Conservation (phyloP, 2,113 vertebrate genomes). For the Myotis brandtii region DNA sequence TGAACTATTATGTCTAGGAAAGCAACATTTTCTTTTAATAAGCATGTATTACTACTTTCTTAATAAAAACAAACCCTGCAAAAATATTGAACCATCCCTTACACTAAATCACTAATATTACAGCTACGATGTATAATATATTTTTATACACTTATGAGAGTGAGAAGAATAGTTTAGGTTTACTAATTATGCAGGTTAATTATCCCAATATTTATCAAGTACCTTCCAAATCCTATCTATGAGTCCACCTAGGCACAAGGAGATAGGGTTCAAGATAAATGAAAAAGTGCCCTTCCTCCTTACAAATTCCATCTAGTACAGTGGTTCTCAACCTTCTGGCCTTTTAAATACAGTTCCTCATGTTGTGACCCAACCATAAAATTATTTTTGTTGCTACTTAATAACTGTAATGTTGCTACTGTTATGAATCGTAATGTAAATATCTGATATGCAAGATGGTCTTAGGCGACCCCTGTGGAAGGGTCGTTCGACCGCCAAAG, state of each 20-base stretch:
- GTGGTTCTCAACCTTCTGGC: no score
- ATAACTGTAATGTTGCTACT: no score
- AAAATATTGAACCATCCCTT: neutral
- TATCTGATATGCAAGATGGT: no score
- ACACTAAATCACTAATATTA: neutral
- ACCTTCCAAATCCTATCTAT: neutral
- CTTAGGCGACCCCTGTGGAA: no score
- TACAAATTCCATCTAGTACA: neutral
- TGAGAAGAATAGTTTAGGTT: neutral
- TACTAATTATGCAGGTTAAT: neutral
- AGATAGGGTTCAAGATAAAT: neutral
- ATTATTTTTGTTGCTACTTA: no score
- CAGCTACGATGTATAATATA: neutral
- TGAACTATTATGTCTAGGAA: neutral
- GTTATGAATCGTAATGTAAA: no score
- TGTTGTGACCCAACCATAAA: no score
- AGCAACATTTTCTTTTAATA: neutral
- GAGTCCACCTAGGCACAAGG: neutral
- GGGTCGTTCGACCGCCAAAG: no score
- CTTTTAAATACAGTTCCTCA: no score
- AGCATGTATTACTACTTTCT: neutral
- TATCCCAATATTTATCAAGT: constrained; percentile 11
- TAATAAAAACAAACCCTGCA: neutral
- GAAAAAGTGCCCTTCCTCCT: neutral
- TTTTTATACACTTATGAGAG: neutral